These are phyloP conservation scores for Lacerta viridis DNA, from an alignment of 2,797 vertebrate genomes.

Conservation along the genomic window DNA sequence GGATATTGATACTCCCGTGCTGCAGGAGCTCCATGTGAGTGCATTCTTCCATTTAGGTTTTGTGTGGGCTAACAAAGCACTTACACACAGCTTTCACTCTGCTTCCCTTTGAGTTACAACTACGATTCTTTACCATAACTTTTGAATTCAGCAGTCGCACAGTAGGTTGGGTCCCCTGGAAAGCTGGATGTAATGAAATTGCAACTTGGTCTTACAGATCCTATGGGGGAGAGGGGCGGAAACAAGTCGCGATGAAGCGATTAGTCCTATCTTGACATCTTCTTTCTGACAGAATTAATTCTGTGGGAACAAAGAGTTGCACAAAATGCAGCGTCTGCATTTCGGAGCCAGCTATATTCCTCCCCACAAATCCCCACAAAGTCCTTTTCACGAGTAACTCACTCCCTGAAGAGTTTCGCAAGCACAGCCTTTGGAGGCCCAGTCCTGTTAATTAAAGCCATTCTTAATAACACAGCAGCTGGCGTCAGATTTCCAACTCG, in stretches of 20 bases:
- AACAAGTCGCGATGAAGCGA: neutral
- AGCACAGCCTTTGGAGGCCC: neutral
- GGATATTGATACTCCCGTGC: too few species aligned
- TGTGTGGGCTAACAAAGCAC: neutral
- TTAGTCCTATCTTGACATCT: neutral
- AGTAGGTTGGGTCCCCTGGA: neutral
- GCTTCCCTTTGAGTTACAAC: accelerated
- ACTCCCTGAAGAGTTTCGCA: neutral
- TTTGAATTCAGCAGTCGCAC: neutral
- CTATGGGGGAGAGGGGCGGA: neutral
- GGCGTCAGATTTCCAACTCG: conserved; percentile 9
- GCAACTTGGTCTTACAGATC: neutral
- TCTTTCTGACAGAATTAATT: neutral
- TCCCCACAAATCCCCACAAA: neutral
- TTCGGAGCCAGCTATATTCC: neutral
- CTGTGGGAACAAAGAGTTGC: neutral
- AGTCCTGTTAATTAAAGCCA: neutral
- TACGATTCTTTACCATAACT: neutral
- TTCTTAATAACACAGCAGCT: conserved; percentile 27
- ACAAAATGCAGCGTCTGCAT: neutral
- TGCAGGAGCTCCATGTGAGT: neutral
- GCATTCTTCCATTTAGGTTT: neutral
- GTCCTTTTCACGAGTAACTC: neutral
- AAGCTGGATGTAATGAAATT: neutral
- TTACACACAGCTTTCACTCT: neutral